A percentile compares a stretch with the other conserved stretches of the same genome.
Conservation (phyloP, 2,113 vertebrate species). For the Rhodinocichla rosea region DNA sequence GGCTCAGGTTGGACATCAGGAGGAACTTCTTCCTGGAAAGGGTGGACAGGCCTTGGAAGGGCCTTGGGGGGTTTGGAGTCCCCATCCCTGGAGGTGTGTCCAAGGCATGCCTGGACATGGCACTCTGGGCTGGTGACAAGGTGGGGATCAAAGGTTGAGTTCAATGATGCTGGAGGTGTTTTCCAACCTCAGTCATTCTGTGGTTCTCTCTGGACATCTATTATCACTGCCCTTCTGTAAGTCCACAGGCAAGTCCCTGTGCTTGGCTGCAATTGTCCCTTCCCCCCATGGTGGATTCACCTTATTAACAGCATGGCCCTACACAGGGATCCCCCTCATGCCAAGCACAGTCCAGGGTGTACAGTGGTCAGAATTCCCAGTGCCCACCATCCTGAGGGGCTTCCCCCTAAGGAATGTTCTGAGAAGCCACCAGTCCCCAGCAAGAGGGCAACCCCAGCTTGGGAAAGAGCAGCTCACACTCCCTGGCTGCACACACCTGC, state of each 20-base stretch:
- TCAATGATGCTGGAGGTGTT: not conserved
- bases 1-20: not conserved
- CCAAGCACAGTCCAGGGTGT: not conserved
- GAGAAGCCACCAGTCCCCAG: not conserved
- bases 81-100: not conserved
- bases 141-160: not conserved
- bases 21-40: not conserved
- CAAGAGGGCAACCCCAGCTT: not conserved
- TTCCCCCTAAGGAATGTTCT: not conserved
- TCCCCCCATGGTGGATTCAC: not conserved
- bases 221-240: not conserved
- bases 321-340: not conserved
- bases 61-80: too few relatives aligned
- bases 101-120: rapidly evolving
- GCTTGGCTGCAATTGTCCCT: not conserved
- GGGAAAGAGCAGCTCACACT: not conserved
- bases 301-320: rapidly evolving
- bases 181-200: not conserved
- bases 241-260: not conserved
- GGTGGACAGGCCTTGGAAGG: rapidly evolving
- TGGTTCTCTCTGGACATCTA: not conserved
- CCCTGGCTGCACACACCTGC: not conserved
- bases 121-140: not conserved
- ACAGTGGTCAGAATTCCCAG: not conserved
- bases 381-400: not conserved